Conservation (phyloP, 1,140 invertebrate species). For the Neodiprion virginianus region DNA sequence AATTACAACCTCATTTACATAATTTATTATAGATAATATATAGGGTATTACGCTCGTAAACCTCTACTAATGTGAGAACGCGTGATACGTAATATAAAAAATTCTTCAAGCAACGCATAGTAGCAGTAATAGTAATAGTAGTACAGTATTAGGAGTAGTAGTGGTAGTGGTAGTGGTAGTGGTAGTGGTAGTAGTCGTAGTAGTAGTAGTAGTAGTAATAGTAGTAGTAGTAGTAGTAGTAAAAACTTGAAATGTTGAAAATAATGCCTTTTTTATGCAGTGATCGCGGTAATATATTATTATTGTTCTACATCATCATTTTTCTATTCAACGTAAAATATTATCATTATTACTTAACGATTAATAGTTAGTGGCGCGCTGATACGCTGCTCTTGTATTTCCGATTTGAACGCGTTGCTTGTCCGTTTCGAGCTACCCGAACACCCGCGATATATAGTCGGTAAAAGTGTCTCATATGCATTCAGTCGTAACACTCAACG, state of each 20-base stretch:
- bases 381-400: conserved; percentile 5
- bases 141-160: conserved; percentile 22
- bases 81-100: conserved; percentile 8
- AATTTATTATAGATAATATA: not conserved
- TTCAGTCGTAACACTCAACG: no score
- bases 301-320: conserved; percentile 41
- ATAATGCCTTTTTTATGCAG: conserved; percentile 60
- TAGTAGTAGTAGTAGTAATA: conserved; percentile 20
- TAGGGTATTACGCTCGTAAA: not conserved
- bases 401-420: not conserved
- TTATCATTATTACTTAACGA: conserved; percentile 41
- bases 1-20: conserved; percentile 47
- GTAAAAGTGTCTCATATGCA: no score
- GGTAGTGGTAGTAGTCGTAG: conserved; percentile 41
- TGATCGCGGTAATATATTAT: conserved; percentile 52
- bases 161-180: conserved; percentile 25
- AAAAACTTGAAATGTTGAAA: conserved; percentile 53
- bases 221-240: conserved; percentile 40
- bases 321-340: not conserved
- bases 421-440: not conserved
- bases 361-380: conserved; percentile 55
- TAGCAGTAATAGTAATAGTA: conserved; percentile 32
- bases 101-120: conserved; percentile 14
- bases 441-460: not conserved
- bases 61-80: not conserved